Percentiles rank a stretch among this genome's conserved stretches.
Evolutionary conservation across 2,797 vertebrate genomes (phyloP).

Genomic region (Cryptoprocta ferox): DNA sequence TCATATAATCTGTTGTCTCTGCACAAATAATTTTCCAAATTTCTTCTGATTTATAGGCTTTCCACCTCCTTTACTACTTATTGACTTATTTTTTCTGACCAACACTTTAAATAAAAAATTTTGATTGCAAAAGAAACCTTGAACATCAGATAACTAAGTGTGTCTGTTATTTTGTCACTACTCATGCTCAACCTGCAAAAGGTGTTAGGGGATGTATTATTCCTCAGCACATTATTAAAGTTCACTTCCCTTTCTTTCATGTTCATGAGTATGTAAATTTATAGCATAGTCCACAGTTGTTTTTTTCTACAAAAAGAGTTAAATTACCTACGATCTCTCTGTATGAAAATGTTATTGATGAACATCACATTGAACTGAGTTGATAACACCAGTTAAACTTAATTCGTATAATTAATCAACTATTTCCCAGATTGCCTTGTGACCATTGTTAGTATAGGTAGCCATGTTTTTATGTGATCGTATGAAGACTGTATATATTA

Average conservation of each 20-base stretch:
- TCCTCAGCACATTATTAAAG: not conserved
- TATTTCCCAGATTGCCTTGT: not conserved
- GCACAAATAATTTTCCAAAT: constrained; percentile 31
- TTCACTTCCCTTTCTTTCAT: not conserved
- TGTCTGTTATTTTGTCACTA: not conserved
- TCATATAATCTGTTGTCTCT: not conserved
- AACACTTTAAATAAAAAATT: constrained; percentile 7
- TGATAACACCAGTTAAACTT: constrained; percentile 27
- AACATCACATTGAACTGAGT: not conserved
- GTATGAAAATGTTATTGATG: not conserved
- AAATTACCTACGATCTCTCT: not conserved
- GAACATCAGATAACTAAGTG: not conserved
- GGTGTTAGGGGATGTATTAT: not conserved
- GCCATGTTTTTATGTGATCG: not conserved
- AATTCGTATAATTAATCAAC: constrained; percentile 32
- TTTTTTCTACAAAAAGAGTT: not conserved
- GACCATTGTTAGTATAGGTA: not conserved
- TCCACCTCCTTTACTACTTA: not conserved
- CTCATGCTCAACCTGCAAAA: not conserved
- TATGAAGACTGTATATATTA: not conserved
- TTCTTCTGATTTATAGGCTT: not conserved
- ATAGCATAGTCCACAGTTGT: not conserved
- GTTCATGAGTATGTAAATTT: not conserved
- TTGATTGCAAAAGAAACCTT: not conserved
- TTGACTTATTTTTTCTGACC: not conserved